Conservation (phyloP, 2,797 vertebrate species). For the Champsocephalus esox region DNA sequence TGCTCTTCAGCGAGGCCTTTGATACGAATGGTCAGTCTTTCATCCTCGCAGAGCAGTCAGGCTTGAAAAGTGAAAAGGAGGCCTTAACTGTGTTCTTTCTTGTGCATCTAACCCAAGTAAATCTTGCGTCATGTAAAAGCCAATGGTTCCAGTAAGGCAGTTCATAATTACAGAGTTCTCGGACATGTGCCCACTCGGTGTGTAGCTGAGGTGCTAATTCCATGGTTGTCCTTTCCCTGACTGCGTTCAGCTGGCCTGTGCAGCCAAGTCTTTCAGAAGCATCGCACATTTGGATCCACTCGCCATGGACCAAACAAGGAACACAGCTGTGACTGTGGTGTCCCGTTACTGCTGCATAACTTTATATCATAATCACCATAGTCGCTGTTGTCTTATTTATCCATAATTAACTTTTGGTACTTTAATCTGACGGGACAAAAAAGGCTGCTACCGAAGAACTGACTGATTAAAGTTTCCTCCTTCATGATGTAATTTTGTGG, state of each 20-base stretch:
- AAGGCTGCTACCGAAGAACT: conserved; percentile 56
- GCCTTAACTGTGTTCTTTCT: conserved; percentile 31
- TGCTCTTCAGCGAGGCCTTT: conserved; percentile 28
- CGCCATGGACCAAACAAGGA: conserved; percentile 47
- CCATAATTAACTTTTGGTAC: conserved; percentile 42
- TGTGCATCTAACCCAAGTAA: conserved; percentile 36
- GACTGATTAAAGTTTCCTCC: conserved; percentile 61
- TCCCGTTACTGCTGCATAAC: conserved; percentile 56
- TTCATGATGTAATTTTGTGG: conserved; percentile 68
- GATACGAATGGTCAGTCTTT: conserved; percentile 37
- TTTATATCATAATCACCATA: conserved; percentile 53
- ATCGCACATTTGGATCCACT: conserved; percentile 61
- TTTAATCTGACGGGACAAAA: conserved; percentile 49
- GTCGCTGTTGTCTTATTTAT: conserved; percentile 52
- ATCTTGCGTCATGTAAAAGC: conserved; percentile 22
- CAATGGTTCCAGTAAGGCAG: conserved; percentile 43
- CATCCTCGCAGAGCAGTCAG: conserved; percentile 41
- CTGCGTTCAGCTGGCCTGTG: conserved; percentile 36
- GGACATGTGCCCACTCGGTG: conserved; percentile 33
- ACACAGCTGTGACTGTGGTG: conserved; percentile 53
- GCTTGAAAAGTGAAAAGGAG: conserved; percentile 35
- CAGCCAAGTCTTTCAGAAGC: conserved; percentile 37
- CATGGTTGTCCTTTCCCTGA: conserved; percentile 22
- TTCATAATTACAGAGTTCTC: conserved; percentile 52
- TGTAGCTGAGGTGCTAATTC: conserved; percentile 51